phyloP scores from a whole-genome alignment of 2,113 vertebrate genomes.

The Pelecanoides urinatrix region DNA sequence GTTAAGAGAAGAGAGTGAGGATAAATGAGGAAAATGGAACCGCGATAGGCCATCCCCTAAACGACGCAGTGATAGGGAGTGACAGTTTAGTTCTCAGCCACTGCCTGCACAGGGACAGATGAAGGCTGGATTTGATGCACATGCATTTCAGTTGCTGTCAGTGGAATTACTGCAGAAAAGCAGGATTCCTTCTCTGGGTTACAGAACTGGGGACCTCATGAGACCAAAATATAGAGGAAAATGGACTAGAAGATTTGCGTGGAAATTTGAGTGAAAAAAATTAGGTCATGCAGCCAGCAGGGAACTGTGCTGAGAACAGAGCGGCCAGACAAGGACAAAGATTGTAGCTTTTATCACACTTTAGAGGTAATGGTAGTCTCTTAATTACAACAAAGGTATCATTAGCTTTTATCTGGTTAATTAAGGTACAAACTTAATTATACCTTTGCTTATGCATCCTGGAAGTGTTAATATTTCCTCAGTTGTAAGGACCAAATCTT shows the following conservation, averaged over 20 bases:
- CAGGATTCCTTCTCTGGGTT: neutral
- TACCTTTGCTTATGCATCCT: neutral
- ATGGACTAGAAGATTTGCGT: neutral
- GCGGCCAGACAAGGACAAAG: neutral
- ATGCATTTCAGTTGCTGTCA: neutral
- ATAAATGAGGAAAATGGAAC: neutral
- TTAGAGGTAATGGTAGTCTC: neutral
- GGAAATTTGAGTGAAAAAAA: neutral
- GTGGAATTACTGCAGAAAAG: neutral
- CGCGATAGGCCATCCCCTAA: neutral
- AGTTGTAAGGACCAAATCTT: neutral
- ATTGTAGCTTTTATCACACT: neutral
- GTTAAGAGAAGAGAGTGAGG: neutral
- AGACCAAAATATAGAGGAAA: neutral
- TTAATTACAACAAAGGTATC: neutral
- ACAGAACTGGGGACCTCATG: neutral
- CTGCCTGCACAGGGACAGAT: neutral
- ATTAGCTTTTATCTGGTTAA: neutral
- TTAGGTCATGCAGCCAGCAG: neutral
- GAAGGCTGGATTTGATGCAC: accelerated
- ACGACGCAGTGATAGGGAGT: accelerated
- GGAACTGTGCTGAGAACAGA: neutral
- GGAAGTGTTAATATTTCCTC: neutral
- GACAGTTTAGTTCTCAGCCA: neutral
- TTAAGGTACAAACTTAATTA: neutral